Base-by-base conservation (phyloP, 2,113 vertebrate species). In the Syngnathus typhle region DNA sequence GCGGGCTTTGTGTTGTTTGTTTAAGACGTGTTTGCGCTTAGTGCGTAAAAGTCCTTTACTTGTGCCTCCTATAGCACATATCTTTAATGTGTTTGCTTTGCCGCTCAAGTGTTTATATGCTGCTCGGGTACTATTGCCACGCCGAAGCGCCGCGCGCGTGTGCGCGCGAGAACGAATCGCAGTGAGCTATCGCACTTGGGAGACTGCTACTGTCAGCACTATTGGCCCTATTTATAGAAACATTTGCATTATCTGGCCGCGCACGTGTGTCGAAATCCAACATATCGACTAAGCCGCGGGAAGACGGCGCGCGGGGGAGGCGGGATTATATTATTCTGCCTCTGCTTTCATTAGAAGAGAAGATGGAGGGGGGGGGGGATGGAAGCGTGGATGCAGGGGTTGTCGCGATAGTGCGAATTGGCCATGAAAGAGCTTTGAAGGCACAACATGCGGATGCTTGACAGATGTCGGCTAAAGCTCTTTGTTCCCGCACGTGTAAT, bases 181-280 rank as follows among this genome's bases (percentile, higher is more conserved):
- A 78, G 75, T 1, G 56, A 73, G 86, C 82, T 86, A 83, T 86
- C 86, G 85, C 84, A 89, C 83, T 88, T 83, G 79, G 85, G 82
- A 82, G 80, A 85, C 74, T 72, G 83, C 83, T 65, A 73, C 82
- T 82, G 82, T 91, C 90, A 89, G 88, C 90, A 88, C 65, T 76
- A 80, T 85, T 84, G 74, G 79, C 72, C 74, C 87, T 91, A 89
- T 90, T 88, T 91, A 89, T 90, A 89, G 90, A 84, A 81, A 80
- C 79, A 87, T 91, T 88, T 91, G 88, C 88, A 88, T 90, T 91
- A 89, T 88, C 86, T 87, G 63, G 68, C 82, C 52, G 66, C 9
- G 73, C 80, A 81, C 68, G 81, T 79, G 82, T 77, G 84, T 67
- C 16, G 79, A 81, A 75, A 83, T 75, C 75, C 73, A 82, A 74